These are phyloP conservation scores for Moxostoma hubbsi DNA, from an alignment of 2,797 vertebrate genomes.

Conservation along the genomic window DNA sequence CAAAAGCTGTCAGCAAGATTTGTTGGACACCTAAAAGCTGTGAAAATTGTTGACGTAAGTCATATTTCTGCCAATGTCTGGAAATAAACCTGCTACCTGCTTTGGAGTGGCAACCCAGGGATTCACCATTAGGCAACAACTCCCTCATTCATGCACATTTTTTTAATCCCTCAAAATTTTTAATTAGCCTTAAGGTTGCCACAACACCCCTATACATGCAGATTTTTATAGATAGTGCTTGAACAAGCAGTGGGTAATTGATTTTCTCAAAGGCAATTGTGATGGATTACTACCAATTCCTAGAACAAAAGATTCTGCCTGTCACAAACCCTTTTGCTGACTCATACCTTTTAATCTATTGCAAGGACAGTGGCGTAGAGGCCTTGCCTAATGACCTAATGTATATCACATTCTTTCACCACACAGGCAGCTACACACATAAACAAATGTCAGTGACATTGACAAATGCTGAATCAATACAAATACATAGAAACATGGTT, in stretches of 20 bases:
- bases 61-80: background rate
- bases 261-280: conserved; percentile 4
- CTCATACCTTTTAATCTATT: background rate
- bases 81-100: background rate
- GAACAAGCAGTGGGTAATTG: background rate
- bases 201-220: background rate
- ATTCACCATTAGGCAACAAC: background rate
- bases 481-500: too few species aligned
- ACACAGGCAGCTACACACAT: too few species aligned
- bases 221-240: background rate
- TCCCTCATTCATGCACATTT: too few species aligned
- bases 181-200: background rate
- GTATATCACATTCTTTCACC: too few species aligned
- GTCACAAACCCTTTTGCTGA: background rate
- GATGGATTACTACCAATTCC: conserved; percentile 4
- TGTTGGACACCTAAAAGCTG: background rate
- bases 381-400: too few species aligned
- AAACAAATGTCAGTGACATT: too few species aligned
- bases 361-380: background rate
- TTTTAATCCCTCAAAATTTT: background rate
- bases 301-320: background rate
- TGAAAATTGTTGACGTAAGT: conserved; percentile 8
- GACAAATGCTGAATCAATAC: too few species aligned
- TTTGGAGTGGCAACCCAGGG: background rate
- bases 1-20: conserved; percentile 31